Conservation (phyloP, 1,140 invertebrate species). For the Muscidifurax raptorellus region DNA sequence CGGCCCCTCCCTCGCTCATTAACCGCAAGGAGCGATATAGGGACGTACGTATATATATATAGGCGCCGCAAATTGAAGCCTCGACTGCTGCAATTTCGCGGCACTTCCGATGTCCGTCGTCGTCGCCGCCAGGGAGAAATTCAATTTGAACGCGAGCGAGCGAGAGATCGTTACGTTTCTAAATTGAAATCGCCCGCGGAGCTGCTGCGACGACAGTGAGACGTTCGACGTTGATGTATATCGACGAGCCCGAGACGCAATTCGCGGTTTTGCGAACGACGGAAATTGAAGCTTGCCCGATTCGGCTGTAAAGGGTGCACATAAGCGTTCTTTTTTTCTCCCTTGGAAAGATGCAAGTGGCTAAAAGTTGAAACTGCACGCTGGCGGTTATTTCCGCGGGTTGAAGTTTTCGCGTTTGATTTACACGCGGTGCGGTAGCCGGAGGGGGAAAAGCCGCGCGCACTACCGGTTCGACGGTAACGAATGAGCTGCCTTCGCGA, state of each 20-base stretch:
- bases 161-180: conserved; percentile 25
- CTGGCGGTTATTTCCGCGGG: neutral
- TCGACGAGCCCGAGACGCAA: neutral
- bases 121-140: neutral
- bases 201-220: neutral
- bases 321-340: too few species aligned
- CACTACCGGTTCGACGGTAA: conserved; percentile 16
- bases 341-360: too few species aligned
- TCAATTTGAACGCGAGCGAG: neutral
- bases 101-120: conserved; percentile 6
- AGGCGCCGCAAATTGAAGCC: conserved; percentile 29
- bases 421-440: conserved; percentile 23
- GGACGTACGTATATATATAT: too few species aligned
- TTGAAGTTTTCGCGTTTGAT: conserved; percentile 26
- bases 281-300: too few species aligned
- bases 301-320: too few species aligned
- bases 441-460: neutral
- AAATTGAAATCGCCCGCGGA: conserved; percentile 28
- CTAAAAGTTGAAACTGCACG: conserved; percentile 20
- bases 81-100: conserved; percentile 24
- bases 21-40: neutral
- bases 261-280: neutral
- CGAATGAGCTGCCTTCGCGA: conserved; percentile 4
- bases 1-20: neutral
- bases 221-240: neutral